Evolutionary conservation across 2,113 vertebrate genomes (phyloP), one percentile per base, ranked within the genome.

Genomic region (Ovibos moschatus): DNA sequence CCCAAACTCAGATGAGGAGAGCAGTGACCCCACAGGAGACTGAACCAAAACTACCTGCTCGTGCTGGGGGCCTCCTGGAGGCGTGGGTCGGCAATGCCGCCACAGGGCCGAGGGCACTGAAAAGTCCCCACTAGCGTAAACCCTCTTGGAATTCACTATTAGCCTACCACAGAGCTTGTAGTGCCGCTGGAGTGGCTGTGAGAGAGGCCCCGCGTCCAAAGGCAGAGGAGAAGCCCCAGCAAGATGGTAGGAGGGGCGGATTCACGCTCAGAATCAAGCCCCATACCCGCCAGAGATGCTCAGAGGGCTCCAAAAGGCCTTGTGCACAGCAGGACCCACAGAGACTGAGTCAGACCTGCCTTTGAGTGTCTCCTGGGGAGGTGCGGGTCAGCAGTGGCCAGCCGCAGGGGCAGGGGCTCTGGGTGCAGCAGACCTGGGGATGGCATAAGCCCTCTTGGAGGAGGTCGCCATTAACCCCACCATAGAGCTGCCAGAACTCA

Each of bases 91-190:
- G 28, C 28, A 15, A 33, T 33, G 33, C 14, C 62, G 2, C 30
- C 16, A n/a, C 30, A 64, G 62, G 7, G 62, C 15, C 6, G 1
- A 30, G 14, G 60, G 30, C 14, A 16, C 60, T 64, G 60, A 14
- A 15, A 33, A 16, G 3, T 17, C 62, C 30, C 62, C 62, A 8
- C n/a, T 17, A 2, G 62, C 7, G 0, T 9, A n/a, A n/a, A 4
- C 16, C 62, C 33, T 17, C 33, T 67, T n/a, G 62, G 62, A 17
- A n/a, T 67, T 67, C 62, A 10, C 62, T 17, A n/a, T n/a, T 67
- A 2, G 8, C 33, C 62, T 9, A n/a, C 30, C 30, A n/a, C 4
- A n/a, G 62, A n/a, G 62, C 33, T n/a, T 67, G 16, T 9, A 19
- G 33, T 67, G 33, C 33, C 2, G 15, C 62, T 64, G 62, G 16